Percentiles rank a stretch among this genome's conserved stretches.
Conservation (phyloP, 2,888 invertebrate species). For the Melangyna quadrimaculata region DNA sequence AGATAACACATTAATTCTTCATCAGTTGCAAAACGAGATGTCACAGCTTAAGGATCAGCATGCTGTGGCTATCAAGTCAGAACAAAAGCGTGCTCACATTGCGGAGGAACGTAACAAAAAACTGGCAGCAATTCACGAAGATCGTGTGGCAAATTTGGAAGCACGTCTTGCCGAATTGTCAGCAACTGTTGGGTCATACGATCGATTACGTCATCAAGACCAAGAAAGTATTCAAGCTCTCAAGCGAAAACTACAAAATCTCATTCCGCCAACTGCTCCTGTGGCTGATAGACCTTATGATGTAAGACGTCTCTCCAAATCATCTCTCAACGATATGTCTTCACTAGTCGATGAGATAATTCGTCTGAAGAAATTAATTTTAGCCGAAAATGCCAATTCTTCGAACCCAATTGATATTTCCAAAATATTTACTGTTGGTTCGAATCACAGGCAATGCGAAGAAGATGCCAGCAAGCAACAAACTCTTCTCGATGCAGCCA, state of each 20-base stretch:
- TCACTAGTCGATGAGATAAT: constrained; percentile 85
- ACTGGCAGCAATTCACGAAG: constrained; percentile 87
- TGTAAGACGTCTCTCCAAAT: constrained; percentile 24
- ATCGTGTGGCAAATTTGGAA: constrained; percentile 89
- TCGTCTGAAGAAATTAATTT: constrained; percentile 84
- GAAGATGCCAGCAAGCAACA: constrained; percentile 85
- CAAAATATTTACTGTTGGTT: constrained; percentile 81
- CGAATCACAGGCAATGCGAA: constrained; percentile 83
- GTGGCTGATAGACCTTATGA: constrained; percentile 27
- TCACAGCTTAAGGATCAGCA: constrained; percentile 87
- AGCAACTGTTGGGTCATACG: constrained; percentile 89
- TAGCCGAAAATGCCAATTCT: constrained; percentile 84
- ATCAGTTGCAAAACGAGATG: constrained; percentile 88
- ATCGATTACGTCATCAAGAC: constrained; percentile 87
- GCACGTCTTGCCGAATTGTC: constrained; percentile 89
- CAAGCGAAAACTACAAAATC: constrained; percentile 77
- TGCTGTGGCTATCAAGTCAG: constrained; percentile 86
- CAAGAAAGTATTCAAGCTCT: constrained; percentile 87
- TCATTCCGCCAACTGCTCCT: constrained; percentile 72
- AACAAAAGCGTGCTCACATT: constrained; percentile 87
- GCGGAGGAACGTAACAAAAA: constrained; percentile 88
- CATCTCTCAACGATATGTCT: constrained; percentile 80
- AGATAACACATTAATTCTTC: constrained; percentile 82
- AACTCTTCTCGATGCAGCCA: constrained; percentile 85
- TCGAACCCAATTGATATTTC: constrained; percentile 84